These are phyloP conservation scores for Coptotermes formosanus DNA, from an alignment of 1,140 invertebrate species.

Conservation along the genomic window DNA sequence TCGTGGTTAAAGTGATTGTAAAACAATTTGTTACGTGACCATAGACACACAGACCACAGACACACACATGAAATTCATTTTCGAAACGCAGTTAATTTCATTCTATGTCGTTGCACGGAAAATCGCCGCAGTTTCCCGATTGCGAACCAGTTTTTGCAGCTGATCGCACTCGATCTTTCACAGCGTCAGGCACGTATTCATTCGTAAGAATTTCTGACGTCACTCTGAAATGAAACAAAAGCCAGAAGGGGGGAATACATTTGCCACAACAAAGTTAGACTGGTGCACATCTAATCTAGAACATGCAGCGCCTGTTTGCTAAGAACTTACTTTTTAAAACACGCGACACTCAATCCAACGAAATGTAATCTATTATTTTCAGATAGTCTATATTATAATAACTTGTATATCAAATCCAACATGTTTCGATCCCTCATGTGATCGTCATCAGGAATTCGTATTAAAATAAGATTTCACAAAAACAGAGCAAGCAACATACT, in stretches of 20 bases:
- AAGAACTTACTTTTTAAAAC: neutral
- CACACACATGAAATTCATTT: neutral
- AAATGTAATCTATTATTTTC: too few relatives aligned
- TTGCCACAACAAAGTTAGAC: neutral
- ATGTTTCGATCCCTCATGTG: too few relatives aligned
- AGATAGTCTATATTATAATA: too few relatives aligned
- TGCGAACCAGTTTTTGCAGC: slow-evolving; percentile 23
- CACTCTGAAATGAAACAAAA: slow-evolving; percentile 26
- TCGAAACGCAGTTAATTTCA: neutral
- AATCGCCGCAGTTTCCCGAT: slow-evolving; percentile 25
- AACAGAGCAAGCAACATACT: too few relatives aligned
- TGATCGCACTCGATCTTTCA: slow-evolving; percentile 9
- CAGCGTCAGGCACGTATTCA: slow-evolving; percentile 23
- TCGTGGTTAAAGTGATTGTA: too few relatives aligned
- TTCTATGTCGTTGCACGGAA: slow-evolving; percentile 28
- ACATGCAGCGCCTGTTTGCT: neutral
- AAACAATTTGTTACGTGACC: neutral
- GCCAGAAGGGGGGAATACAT: neutral
- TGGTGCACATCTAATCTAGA: neutral
- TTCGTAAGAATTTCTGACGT: slow-evolving; percentile 29
- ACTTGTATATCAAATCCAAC: too few relatives aligned
- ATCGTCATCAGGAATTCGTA: too few relatives aligned
- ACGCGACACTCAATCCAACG: too few relatives aligned
- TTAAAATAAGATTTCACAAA: too few relatives aligned
- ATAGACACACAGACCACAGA: neutral